Percentiles rank a stretch among this genome's conserved stretches.
Evolutionary conservation across 2,113 vertebrate species (phyloP).

Genomic region (Ophiodon elongatus): DNA sequence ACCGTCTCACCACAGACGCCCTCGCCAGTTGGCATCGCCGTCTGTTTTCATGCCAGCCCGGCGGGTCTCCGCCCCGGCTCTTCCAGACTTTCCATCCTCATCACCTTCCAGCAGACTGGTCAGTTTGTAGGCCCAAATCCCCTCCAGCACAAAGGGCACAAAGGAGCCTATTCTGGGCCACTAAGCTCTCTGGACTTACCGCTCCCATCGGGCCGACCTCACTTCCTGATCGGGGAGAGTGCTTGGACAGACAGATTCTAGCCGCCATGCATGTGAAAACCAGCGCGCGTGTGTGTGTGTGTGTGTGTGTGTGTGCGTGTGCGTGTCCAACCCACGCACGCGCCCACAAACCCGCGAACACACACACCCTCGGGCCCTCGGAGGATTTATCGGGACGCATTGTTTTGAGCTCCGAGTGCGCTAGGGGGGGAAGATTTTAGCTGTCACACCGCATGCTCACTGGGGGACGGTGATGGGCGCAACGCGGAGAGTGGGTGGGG

Average conservation of each 20-base stretch:
- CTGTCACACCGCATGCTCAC: conserved; percentile 90
- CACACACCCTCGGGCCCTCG: conserved; percentile 50
- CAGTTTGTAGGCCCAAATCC: conserved; percentile 90
- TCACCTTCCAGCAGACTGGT: conserved; percentile 92
- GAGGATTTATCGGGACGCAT: conserved; percentile 86
- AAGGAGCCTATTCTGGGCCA: conserved; percentile 81
- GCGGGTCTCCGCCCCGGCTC: conserved; percentile 68
- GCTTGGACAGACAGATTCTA: conserved; percentile 93
- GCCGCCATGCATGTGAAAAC: conserved; percentile 61
- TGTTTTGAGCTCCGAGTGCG: conserved; percentile 86
- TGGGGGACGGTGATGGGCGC: conserved; percentile 83
- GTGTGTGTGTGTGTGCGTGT: conserved; percentile 14
- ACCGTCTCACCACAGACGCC: background rate
- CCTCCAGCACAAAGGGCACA: conserved; percentile 89
- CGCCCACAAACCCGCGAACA: conserved; percentile 21
- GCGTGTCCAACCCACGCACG: conserved; percentile 7
- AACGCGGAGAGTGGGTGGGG: conserved; percentile 63
- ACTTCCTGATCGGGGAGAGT: conserved; percentile 92
- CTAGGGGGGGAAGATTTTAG: conserved; percentile 87
- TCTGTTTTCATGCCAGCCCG: conserved; percentile 60
- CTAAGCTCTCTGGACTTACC: conserved; percentile 85
- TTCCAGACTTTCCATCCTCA: conserved; percentile 89
- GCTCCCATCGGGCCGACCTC: conserved; percentile 82
- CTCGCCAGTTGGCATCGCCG: conserved; percentile 48
- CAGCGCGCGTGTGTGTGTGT: conserved; percentile 32